These are phyloP conservation scores for Bellardia pandia DNA, from an alignment of 2,888 invertebrate genomes.

Conservation along the genomic window DNA sequence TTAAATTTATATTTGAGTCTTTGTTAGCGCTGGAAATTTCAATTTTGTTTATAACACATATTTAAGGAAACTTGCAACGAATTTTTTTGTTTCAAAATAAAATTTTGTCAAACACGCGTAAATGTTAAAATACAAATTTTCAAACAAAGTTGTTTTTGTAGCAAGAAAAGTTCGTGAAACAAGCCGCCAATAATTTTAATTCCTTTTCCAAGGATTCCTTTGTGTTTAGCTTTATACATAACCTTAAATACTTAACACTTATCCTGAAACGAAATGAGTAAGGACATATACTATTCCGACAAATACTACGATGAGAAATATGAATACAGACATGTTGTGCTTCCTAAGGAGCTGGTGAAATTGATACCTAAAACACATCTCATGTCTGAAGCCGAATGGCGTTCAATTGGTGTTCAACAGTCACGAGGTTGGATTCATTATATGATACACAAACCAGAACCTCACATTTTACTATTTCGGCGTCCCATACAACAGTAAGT, in stretches of 20 bases:
- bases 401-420: constrained; percentile 97
- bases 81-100: not conserved
- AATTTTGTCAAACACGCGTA: not conserved
- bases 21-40: constrained; percentile 34
- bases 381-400: constrained; percentile 97
- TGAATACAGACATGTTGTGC: constrained; percentile 97
- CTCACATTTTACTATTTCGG: constrained; percentile 94
- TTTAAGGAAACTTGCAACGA: not conserved
- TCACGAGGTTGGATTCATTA: constrained; percentile 99
- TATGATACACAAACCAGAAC: constrained; percentile 98
- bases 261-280: constrained; percentile 85
- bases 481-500: constrained; percentile 86
- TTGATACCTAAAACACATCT: constrained; percentile 95
- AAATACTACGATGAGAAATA: constrained; percentile 96
- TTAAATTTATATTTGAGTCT: constrained; percentile 2
- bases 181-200: not conserved
- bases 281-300: constrained; percentile 95
- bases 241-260: constrained; percentile 49
- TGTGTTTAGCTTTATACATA: constrained; percentile 49
- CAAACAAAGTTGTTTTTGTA: not conserved
- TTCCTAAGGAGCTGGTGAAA: constrained; percentile 96
- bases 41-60: not conserved
- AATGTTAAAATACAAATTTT: not conserved
- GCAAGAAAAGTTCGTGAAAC: not conserved
- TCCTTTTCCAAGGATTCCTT: constrained; percentile 32